These are phyloP conservation scores for Toxonevra muliebris DNA, from an alignment of 2,888 invertebrate species.

Conservation along the genomic window DNA sequence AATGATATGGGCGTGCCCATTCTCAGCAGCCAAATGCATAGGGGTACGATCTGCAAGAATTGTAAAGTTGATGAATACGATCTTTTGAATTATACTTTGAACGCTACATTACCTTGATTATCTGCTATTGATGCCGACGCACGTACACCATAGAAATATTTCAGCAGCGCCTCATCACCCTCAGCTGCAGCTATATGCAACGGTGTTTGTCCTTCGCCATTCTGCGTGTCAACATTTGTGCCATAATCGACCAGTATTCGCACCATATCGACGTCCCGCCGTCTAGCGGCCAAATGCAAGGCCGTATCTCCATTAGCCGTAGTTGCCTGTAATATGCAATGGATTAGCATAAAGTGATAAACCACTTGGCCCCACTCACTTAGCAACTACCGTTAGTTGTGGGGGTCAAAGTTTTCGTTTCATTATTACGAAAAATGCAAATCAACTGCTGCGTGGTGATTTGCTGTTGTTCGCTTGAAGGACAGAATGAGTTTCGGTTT, in stretches of 20 bases:
- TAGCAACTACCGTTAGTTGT: no score
- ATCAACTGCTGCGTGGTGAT: no score
- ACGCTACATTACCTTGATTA: constrained; percentile 75
- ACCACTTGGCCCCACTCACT: no score
- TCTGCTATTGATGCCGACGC: constrained; percentile 95
- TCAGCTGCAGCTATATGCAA: constrained; percentile 95
- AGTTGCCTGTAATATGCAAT: constrained; percentile 68
- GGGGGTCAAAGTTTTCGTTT: neutral
- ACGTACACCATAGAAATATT: constrained; percentile 93
- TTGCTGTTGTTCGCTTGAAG: no score
- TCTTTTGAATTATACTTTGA: neutral
- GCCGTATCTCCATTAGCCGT: constrained; percentile 92
- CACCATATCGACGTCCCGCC: constrained; percentile 92
- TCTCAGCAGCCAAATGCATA: constrained; percentile 97
- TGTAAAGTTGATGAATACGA: neutral
- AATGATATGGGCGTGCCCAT: constrained; percentile 94
- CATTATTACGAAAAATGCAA: no score
- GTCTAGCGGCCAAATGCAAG: constrained; percentile 92
- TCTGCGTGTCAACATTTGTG: constrained; percentile 89
- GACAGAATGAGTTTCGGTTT: no score
- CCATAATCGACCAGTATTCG: constrained; percentile 92
- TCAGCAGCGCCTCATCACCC: constrained; percentile 93
- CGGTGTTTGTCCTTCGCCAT: constrained; percentile 93
- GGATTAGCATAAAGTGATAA: neutral
- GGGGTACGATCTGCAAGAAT: constrained; percentile 84